Percentiles rank a stretch among this genome's conserved stretches.
Evolutionary conservation across 2,113 vertebrate genomes (phyloP).

Genomic region (Albula goreensis): DNA sequence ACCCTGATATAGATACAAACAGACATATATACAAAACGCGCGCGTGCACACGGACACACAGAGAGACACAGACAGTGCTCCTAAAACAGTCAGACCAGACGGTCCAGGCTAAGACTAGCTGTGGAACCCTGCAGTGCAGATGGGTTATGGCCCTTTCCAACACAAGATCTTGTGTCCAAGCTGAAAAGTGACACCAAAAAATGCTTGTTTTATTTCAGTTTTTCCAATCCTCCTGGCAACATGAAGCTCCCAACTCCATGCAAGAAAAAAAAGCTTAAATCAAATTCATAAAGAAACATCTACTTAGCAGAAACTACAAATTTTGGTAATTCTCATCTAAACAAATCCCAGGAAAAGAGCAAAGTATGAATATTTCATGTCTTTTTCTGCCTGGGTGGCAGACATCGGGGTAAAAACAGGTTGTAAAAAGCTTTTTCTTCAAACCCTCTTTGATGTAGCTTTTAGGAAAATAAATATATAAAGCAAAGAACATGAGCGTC

Average conservation of each 20-base stretch:
- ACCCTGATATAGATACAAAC: not conserved
- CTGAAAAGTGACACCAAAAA: not conserved
- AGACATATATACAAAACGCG: not conserved
- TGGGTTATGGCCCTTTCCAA: too few species aligned
- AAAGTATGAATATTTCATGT: constrained; percentile 54
- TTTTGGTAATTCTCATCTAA: not conserved
- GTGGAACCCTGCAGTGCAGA: too few species aligned
- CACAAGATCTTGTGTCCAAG: not conserved
- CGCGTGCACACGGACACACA: not conserved
- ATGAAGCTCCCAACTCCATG: constrained; percentile 10
- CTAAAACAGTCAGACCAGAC: too few species aligned
- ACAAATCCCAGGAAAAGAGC: not conserved
- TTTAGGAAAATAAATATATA: not conserved
- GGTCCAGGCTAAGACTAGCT: too few species aligned
- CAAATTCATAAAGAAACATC: not conserved
- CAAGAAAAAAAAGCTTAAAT: not conserved
- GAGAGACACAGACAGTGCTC: not conserved
- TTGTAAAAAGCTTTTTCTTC: constrained; percentile 45
- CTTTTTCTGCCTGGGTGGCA: constrained; percentile 44
- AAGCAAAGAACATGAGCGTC: not conserved
- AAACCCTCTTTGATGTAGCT: constrained; percentile 31
- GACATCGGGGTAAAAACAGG: constrained; percentile 38
- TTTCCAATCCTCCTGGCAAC: constrained; percentile 5
- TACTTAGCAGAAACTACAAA: not conserved
- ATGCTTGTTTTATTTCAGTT: not conserved